phyloP scores from a whole-genome alignment of 2,113 vertebrate species.

The Labrus mixtus region DNA sequence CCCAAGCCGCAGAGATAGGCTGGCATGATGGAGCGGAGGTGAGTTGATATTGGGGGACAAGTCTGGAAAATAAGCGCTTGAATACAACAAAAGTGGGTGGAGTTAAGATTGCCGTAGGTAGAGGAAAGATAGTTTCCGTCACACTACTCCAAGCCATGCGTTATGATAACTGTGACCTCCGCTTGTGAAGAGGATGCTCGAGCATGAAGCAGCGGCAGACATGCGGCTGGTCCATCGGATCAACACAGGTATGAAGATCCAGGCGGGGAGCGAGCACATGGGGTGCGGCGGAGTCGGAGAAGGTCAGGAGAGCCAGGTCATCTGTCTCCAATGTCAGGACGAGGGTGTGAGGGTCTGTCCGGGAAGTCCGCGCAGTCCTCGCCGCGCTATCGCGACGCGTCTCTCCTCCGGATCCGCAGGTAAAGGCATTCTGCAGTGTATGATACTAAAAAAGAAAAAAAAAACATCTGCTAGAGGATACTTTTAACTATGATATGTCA shows the following conservation, averaged over 20 bases:
- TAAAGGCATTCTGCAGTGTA: slow-evolving; percentile 6
- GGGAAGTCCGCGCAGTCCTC: slow-evolving; percentile 74
- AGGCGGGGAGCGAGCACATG: slow-evolving; percentile 62
- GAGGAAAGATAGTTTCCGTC: slow-evolving; percentile 10
- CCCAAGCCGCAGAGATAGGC: not conserved
- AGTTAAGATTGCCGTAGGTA: slow-evolving; percentile 6
- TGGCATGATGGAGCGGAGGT: not conserved
- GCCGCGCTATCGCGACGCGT: slow-evolving; percentile 57
- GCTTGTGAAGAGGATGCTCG: slow-evolving; percentile 59
- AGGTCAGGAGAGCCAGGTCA: slow-evolving; percentile 47
- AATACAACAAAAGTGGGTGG: slow-evolving; percentile 34
- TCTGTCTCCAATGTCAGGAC: slow-evolving; percentile 63
- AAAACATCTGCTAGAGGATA: too few species aligned
- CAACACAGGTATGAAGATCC: slow-evolving; percentile 64
- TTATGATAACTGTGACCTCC: slow-evolving; percentile 32
- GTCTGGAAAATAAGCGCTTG: not conserved
- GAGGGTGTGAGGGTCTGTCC: slow-evolving; percentile 60
- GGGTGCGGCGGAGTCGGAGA: slow-evolving; percentile 70
- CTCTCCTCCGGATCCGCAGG: slow-evolving; percentile 76
- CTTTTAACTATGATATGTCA: too few species aligned
- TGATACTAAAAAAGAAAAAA: too few species aligned
- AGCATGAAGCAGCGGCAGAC: slow-evolving; percentile 66
- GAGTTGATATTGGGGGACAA: not conserved
- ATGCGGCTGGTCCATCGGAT: slow-evolving; percentile 61
- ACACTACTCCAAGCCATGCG: slow-evolving; percentile 40